These are phyloP conservation scores for Caenorhabditis tropicalis DNA, from an alignment of 1,140 invertebrate genomes.

Conservation along the genomic window DNA sequence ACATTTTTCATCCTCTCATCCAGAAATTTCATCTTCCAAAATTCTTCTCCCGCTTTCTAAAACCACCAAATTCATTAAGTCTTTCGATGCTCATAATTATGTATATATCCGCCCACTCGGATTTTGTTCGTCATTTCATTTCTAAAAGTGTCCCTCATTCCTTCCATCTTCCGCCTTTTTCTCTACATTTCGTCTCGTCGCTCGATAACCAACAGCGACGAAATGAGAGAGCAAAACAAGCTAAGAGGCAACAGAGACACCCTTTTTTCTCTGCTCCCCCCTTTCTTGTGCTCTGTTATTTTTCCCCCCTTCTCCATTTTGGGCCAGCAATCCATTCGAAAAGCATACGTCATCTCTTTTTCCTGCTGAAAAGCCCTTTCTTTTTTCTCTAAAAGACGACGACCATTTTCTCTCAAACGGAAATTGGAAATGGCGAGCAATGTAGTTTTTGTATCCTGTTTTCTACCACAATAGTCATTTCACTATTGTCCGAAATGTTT, in stretches of 20 bases:
- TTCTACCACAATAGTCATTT: background rate
- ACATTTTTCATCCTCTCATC: no score
- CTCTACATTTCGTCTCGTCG: background rate
- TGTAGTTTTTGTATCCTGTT: background rate
- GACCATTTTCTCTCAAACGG: no score
- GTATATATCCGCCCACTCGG: conserved; percentile 5
- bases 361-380: background rate
- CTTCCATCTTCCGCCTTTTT: background rate
- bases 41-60: no score
- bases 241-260: background rate
- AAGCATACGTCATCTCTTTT: conserved; percentile 17
- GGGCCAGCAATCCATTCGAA: background rate
- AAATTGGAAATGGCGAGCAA: background rate
- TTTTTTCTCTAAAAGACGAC: background rate
- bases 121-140: conserved; percentile 10
- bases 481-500: background rate
- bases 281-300: conserved; percentile 5
- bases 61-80: background rate
- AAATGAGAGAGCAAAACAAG: background rate
- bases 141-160: background rate
- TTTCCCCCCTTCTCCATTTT: background rate
- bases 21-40: no score
- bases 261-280: conserved; percentile 1
- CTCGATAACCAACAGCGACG: conserved; percentile 26
- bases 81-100: background rate